Evolutionary conservation across 2,113 vertebrate genomes (phyloP), one percentile per base, ranked within the genome.

Genomic region (Ictalurus punctatus): DNA sequence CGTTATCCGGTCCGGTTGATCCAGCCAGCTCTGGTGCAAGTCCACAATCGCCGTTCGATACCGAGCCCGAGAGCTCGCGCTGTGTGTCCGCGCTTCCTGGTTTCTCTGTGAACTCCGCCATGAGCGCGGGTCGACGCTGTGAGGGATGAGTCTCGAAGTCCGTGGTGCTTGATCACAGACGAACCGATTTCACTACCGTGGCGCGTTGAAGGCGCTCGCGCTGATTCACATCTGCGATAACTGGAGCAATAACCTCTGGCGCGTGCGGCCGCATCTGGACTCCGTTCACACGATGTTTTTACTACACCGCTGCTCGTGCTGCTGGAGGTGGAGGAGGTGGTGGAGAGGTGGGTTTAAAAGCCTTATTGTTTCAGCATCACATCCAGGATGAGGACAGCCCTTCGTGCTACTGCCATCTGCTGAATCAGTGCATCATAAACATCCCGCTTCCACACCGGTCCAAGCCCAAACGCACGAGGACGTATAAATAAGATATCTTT

Each of bases 371-470:
- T 76, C 73, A 87, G 83, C 85, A 88, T 83, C 80, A 88, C 81
- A 88, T 88, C 58, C 87, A 83, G 83, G 40, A 52, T 84, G 83
- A 84, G 44, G 37, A 59, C 44, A 83, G 16, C 34, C 71, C 80
- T 88, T 58, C 86, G 61, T 76, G 63, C 89, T 81, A 90, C 91
- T 90, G 91, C 91, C 91, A 92, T 90, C 91, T 92, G 88, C 90
- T 88, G 90, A 87, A 87, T 65, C 78, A 84, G 40, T 63, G 69
- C 84, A 84, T 67, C 78, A 88, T 85, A 23, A 69, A 40, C 71
- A 80, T 4, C 73, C n/a, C 30, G n/a, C n/a, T 56, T 81, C 1
- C 12, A 54, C 78, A 54, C 17, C 13, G 3, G 0, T 9, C 0
- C 52, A 10, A 13, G n/a, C 19, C 54, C 73, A 25, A 34, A 37